These are phyloP conservation scores for Dasyurus viverrinus DNA, from an alignment of 2,113 vertebrate genomes.

Conservation along the genomic window DNA sequence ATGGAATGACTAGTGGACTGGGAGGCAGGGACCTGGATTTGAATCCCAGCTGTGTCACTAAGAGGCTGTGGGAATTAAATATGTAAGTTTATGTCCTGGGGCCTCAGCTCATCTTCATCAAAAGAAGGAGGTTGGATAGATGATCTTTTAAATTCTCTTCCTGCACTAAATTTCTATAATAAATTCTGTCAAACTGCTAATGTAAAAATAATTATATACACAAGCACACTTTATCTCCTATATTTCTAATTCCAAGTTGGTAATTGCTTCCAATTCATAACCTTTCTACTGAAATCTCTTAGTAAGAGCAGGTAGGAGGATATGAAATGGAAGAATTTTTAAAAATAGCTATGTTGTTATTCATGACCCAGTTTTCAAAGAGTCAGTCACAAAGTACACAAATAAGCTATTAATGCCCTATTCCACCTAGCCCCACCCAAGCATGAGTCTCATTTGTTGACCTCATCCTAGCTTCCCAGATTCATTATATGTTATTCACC, in stretches of 20 bases:
- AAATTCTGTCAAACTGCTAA: conserved; percentile 69
- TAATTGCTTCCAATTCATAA: conserved; percentile 60
- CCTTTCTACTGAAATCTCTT: conserved; percentile 61
- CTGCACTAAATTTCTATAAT: conserved; percentile 34
- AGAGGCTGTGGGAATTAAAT: not conserved
- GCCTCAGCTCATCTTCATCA: conserved; percentile 12
- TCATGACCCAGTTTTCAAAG: conserved; percentile 50
- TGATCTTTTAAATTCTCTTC: conserved; percentile 42
- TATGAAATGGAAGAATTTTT: conserved; percentile 51
- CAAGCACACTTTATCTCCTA: conserved; percentile 46
- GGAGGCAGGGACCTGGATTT: not conserved
- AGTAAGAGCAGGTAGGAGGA: conserved; percentile 62
- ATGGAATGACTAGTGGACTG: conserved; percentile 50
- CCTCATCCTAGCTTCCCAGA: not conserved
- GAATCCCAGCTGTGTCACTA: not conserved
- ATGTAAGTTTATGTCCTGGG: conserved; percentile 27
- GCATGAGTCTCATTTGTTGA: not conserved
- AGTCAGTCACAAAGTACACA: conserved; percentile 7
- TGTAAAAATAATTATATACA: conserved; percentile 66
- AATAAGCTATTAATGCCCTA: not conserved
- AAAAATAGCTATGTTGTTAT: conserved; percentile 52
- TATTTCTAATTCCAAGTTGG: conserved; percentile 63
- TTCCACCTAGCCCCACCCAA: not conserved
- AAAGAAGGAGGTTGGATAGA: conserved; percentile 1
- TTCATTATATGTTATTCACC: not conserved